Base-by-base conservation (phyloP, 2,888 invertebrate species). In the Apamea epomidion region DNA sequence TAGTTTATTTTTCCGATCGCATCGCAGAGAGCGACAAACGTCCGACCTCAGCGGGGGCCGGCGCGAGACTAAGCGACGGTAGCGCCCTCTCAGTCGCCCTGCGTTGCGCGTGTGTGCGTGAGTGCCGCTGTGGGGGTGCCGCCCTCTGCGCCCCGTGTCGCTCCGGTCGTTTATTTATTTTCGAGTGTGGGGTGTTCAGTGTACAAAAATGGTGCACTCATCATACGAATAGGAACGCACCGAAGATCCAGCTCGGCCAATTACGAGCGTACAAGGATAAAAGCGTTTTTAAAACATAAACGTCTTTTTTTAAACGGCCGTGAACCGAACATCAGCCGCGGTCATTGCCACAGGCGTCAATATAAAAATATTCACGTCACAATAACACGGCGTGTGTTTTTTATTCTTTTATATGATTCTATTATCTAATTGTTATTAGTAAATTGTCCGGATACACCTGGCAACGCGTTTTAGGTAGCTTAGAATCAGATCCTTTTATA, bases 41-140 rank as follows among this genome's bases (percentile, higher is more conserved):
- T 94, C 93, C 96, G 90, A 89, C 94, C 94, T 87, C 78, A 83
- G 84, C 91, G 93, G 93, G 93, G 94, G 95, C 95, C 96, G 95
- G 95, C 96, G 97, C 97, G 97, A 97, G 97, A 97, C 97, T 97
- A 97, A 95, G 94, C 96, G 96, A 95, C 83, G 84, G 91, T 91
- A 93, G 96, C 96, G 96, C 96, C 96, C 95, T 95, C 96, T 94
- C 93, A 87, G 88, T 92, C 92, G 90, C 92, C 93, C 93, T 90
- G 91, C 78, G 83, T 89, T 85, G 91, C 90, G 91, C 88, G 90
- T 95, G 93, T 92, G 92, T 93, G 93, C 85, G 94, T 92, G 86
- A 78, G 83, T 93, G 92, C 91, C 82, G 80, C 80, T 93, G 94
- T 94, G 91, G 87, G 92, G 85, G 91, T 91, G 91, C 92, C 92